Conservation (phyloP, 92 coral and sea anemone species). For the Isaurus tuberculatus region DNA sequence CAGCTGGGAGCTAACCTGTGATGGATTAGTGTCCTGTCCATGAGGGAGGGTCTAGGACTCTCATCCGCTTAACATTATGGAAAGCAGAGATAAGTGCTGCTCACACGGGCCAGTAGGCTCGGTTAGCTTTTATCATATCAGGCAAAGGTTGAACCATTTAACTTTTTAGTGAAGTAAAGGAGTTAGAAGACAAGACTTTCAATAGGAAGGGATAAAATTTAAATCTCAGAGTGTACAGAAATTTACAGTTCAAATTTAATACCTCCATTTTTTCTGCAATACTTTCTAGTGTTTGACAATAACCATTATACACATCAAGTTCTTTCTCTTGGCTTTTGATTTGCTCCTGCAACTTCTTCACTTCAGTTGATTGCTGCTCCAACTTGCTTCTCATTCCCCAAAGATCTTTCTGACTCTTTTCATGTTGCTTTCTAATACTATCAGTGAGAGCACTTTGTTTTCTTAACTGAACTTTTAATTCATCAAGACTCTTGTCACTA, state of each 20-base stretch:
- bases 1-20: too few relatives aligned
- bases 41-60: too few relatives aligned
- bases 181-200: too few relatives aligned
- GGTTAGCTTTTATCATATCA: too few relatives aligned
- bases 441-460: constrained; percentile 1
- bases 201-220: too few relatives aligned
- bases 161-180: too few relatives aligned
- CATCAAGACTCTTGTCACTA: constrained; percentile 4
- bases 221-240: too few relatives aligned
- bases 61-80: too few relatives aligned
- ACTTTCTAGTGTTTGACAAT: neutral
- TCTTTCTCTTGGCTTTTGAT: constrained; percentile 25
- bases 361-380: constrained; percentile 9
- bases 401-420: constrained; percentile 25
- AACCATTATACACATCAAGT: neutral
- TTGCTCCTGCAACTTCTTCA: constrained; percentile 24
- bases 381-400: constrained; percentile 29
- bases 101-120: too few relatives aligned
- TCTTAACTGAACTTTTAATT: constrained; percentile 28
- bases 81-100: too few relatives aligned
- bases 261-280: constrained; percentile 31
- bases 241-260: neutral
- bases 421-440: constrained; percentile 20
- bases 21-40: too few relatives aligned
- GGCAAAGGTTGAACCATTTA: too few relatives aligned